Base-by-base conservation (phyloP, 1,140 invertebrate species). In the Macrotrachela quadricornifera region DNA sequence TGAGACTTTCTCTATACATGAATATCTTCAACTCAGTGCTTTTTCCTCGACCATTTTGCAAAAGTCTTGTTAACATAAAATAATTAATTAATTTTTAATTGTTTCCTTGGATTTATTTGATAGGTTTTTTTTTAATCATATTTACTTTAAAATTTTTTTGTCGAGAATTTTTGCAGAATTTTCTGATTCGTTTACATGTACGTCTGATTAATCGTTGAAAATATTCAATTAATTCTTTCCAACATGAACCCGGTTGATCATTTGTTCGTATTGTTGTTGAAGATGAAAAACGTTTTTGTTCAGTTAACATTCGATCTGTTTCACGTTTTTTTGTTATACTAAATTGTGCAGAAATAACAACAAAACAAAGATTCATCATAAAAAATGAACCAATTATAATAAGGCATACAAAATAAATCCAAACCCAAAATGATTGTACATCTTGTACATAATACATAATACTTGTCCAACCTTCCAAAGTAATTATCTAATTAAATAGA, bases 371-470 rank as follows among this genome's bases (percentile, higher is more conserved):
- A 72, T 99, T 99, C 71, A 99, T 97, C 94, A 99, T 99, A 75
- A 99, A 99, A 76, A 99, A 99, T 43, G 92, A 95, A 55, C 94
- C 94, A 67, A 99, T 96, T 91, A 97, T 92, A 78, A 97, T 99
- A 47, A 99, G 75, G 54, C 96, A 75, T 43, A 99, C 91, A 73
- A 99, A 99, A 73, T 99, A 99, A 58, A 92, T 90, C 90, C 91
- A 99, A 68, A 95, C 91, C 92, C 92, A 99, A 69, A 99, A 99
- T 46, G 91, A 97, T 73, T 99, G 92, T 51, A 90, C 88, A 69
- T 99, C 94, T 75, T 99, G 92, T 17, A 95, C 83, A 67, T 92
- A 95, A 65, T 91, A 91, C 94, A 99, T 99, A 58, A 99, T 97
- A 63, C 97, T 92, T 13, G 91, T 92, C 94, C 94, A 99, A 56